Conservation (phyloP, 1,140 invertebrate species). For the Kradibia gibbosae region DNA sequence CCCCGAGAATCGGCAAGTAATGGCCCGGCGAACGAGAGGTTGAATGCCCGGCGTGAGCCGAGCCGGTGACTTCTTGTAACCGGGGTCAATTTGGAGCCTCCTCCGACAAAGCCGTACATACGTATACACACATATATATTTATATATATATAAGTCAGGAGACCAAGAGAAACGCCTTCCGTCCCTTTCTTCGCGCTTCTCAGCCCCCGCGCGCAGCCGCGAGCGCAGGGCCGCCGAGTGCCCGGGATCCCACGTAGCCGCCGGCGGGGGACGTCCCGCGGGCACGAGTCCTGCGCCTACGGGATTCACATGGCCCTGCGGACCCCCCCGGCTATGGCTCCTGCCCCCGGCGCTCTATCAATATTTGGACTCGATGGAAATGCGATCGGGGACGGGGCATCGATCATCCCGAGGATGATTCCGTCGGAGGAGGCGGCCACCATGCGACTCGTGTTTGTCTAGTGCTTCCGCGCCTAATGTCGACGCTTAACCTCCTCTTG, state of each 20-base stretch:
- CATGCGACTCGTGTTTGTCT: background rate
- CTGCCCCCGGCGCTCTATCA: constrained; percentile 31
- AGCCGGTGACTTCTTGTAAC: constrained; percentile 4
- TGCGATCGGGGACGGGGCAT: constrained; percentile 17
- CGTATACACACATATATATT: too few relatives aligned
- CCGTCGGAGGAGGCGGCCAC: background rate
- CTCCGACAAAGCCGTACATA: too few relatives aligned
- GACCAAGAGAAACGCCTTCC: constrained; percentile 35
- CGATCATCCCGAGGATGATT: constrained; percentile 30
- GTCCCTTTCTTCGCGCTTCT: background rate
- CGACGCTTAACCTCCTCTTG: background rate
- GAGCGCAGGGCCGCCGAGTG: background rate
- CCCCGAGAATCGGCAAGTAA: too few relatives aligned
- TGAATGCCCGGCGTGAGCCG: background rate
- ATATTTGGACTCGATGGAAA: constrained; percentile 44
- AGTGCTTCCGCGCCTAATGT: background rate
- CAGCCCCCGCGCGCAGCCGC: background rate
- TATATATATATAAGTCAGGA: constrained; percentile 1
- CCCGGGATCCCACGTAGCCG: background rate
- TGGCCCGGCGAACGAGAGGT: too few relatives aligned
- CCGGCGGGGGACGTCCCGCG: constrained; percentile 3
- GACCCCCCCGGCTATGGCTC: too few relatives aligned
- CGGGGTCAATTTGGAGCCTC: constrained; percentile 20
- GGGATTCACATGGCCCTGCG: constrained; percentile 22
- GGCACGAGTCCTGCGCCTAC: constrained; percentile 12